These are phyloP conservation scores for Psylliodes chrysocephalus DNA, from an alignment of 2,888 invertebrate genomes.

Conservation along the genomic window DNA sequence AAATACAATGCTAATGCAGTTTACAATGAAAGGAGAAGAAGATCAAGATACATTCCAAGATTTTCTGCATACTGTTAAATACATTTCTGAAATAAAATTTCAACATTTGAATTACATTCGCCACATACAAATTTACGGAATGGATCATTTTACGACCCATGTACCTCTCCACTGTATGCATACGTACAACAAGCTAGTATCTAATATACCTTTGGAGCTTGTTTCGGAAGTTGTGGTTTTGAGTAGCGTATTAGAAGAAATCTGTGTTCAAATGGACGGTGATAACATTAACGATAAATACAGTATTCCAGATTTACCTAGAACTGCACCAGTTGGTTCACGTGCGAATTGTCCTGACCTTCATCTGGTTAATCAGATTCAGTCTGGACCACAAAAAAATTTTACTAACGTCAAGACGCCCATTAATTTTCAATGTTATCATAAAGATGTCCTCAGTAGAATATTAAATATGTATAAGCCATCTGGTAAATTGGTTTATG, in stretches of 20 bases:
- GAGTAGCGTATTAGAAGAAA: slow-evolving; percentile 47
- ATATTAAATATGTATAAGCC: slow-evolving; percentile 46
- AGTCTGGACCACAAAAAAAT: background rate
- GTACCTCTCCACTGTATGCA: slow-evolving; percentile 41
- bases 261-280: slow-evolving; percentile 35
- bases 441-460: slow-evolving; percentile 44
- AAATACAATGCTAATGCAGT: slow-evolving; percentile 50
- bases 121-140: slow-evolving; percentile 42
- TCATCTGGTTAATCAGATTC: background rate
- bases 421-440: slow-evolving; percentile 29
- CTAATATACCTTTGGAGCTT: slow-evolving; percentile 45
- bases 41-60: slow-evolving; percentile 40
- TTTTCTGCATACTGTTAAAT: slow-evolving; percentile 45
- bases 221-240: slow-evolving; percentile 45
- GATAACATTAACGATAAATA: slow-evolving; percentile 12
- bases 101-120: slow-evolving; percentile 51
- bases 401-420: no score
- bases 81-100: slow-evolving; percentile 49
- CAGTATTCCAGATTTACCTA: background rate
- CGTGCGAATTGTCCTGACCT: slow-evolving; percentile 6
- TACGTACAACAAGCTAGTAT: slow-evolving; percentile 45
- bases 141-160: slow-evolving; percentile 33
- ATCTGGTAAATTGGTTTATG: slow-evolving; percentile 40
- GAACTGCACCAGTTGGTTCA: background rate
- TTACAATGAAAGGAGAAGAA: slow-evolving; percentile 3